phyloP scores from a whole-genome alignment of 2,113 vertebrate species.

The Ceyx cyanopectus region DNA sequence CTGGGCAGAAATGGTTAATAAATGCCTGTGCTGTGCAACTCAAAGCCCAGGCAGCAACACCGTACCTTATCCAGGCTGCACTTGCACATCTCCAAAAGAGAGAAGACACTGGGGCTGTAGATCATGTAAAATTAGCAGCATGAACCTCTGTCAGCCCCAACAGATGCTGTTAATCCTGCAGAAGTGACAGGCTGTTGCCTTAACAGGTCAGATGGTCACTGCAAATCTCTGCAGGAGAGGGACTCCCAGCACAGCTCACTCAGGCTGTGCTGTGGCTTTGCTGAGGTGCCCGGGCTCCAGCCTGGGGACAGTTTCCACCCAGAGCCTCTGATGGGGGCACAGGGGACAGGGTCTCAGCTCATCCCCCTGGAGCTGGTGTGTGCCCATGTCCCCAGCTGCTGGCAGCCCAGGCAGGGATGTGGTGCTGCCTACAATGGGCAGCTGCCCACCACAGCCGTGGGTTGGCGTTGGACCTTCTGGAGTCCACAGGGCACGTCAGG shows the following conservation, averaged over 20 bases:
- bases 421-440: background rate
- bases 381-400: background rate
- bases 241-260: background rate
- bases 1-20: background rate
- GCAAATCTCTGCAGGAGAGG: slow-evolving; percentile 46
- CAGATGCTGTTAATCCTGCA: slow-evolving; percentile 1
- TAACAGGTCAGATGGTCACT: slow-evolving; percentile 48
- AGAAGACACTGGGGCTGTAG: background rate
- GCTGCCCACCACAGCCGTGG: background rate
- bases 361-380: rapidly evolving
- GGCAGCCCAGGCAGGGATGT: rapidly evolving
- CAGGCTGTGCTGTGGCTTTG: background rate
- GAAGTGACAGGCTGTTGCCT: slow-evolving; percentile 32
- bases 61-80: rapidly evolving
- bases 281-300: rapidly evolving
- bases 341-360: rapidly evolving
- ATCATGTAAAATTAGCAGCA: slow-evolving; percentile 3
- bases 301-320: background rate
- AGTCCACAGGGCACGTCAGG: background rate
- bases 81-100: background rate
- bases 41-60: background rate
- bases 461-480: background rate
- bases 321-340: rapidly evolving
- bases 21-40: background rate
- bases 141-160: background rate